Base-by-base conservation (phyloP, 2,888 invertebrate species). In the Cataglyphis livida region DNA sequence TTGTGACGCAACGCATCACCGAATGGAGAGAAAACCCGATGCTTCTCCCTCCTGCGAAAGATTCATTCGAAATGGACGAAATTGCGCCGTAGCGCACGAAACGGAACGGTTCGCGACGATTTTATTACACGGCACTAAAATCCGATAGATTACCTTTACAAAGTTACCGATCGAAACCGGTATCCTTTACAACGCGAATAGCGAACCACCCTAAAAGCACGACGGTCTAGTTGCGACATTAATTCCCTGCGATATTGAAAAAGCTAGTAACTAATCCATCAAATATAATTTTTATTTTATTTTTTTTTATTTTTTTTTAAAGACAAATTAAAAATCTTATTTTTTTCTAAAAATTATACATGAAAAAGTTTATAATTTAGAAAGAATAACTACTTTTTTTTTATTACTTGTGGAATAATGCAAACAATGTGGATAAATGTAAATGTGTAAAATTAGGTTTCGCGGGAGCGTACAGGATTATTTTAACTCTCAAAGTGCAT, bases 101-200 rank as follows among this genome's bases (percentile, higher is more conserved):
- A 81, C 82, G 79, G 79, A 82, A 87, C 82, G 62, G 38, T 82
- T 84, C 41, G 82, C 64, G 65, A 66, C 28, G 65, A 87, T 84
- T 87, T 87, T 84, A 87, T 87, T 87, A 75, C 82, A 38, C 25
- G 75, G 61, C 79, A 86, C 61, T 87, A 84, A 88, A 87, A 82
- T 64, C 68, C 75, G 59, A 75, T 79, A 82, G 85, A 87, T 87
- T 87, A 88, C 85, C 61, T 71, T 85, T 82, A 73, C 83, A 61
- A 82, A 82, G 75, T 85, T 79, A 76, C 64, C 79, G 75, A 81
- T 85, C 88, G 79, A 88, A 85, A 81, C 62, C 73, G 73, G 51
- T 71, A 35, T 44, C 32, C 28, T 78, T 70, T 57, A 35, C 68
- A 57, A 44, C 71, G 76, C 41, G 28, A 28, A 41, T 1, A 68